Percentiles rank a stretch among this genome's conserved stretches.
phyloP scores from a whole-genome alignment of 2,888 invertebrate species.

The Balanococcus diminutus region DNA sequence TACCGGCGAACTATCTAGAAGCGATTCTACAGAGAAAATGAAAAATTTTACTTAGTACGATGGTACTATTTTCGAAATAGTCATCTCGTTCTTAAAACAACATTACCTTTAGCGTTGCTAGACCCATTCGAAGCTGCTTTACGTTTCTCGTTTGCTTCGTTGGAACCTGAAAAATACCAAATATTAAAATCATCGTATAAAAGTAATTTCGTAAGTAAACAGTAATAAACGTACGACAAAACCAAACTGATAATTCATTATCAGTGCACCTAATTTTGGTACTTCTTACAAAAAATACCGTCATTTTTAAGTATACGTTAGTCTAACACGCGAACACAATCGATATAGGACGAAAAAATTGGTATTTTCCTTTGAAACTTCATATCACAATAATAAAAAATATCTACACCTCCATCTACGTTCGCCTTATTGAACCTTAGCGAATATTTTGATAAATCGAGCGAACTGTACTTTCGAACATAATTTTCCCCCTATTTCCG shows the following conservation, averaged over 20 bases:
- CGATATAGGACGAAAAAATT: background rate
- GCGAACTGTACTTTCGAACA: background rate
- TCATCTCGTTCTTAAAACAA: background rate
- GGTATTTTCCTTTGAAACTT: background rate
- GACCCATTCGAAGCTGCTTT: background rate
- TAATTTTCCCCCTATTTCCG: background rate
- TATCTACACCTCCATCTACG: background rate
- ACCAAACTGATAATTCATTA: background rate
- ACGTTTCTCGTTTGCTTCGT: background rate
- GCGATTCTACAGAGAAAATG: constrained; percentile 12
- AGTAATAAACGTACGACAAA: background rate
- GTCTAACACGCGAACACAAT: background rate
- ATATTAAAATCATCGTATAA: background rate
- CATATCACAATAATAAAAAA: background rate
- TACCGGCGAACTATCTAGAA: constrained; percentile 11
- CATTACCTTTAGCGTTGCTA: constrained; percentile 7
- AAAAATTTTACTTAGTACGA: background rate
- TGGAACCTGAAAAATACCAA: background rate
- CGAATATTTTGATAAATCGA: background rate
- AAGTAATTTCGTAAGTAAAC: background rate
- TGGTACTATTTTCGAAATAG: background rate
- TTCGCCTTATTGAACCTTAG: background rate
- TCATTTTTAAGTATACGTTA: background rate
- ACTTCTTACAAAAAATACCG: background rate
- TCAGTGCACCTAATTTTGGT: background rate